Base-by-base conservation (phyloP, 2,888 invertebrate species). In the Drosophila multiciliata region DNA sequence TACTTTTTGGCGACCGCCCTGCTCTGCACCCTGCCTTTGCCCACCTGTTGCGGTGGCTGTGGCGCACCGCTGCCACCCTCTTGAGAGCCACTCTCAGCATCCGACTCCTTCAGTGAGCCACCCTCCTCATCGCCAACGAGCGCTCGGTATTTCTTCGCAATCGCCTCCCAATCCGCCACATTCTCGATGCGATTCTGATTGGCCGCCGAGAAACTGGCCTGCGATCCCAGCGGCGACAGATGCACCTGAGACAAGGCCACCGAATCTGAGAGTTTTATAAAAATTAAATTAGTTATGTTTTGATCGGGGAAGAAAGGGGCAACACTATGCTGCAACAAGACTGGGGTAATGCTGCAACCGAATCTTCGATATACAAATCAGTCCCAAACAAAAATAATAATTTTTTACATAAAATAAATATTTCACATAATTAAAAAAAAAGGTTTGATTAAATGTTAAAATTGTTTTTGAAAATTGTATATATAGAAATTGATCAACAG, bases 111-210 rank as follows among this genome's bases (percentile, higher is more conserved):
- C 6, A 93, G 78, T 1, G 93, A 93, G 15, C 92, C 91, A 2
- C 91, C 94, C 26, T 94, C 94, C 70, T 95, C 95, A 71, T 95
- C 94, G 94, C 96, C 96, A 77, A 95, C 94, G 12, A 98, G 94
- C 0, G 96, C 96, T 26, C 97, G 94, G 92, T 98, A 98, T 91
- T 97, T 98, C 93, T 97, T 97, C 29, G 98, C 96, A 68, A 98
- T 98, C 3, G 96, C 94, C 89, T 97, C 97, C 98, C 98, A 98
- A 92, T 98, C 98, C 2, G 97, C 97, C 9, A 98, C 97, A 89
- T 96, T 97, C 92, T 98, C 98, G 81, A 98, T 97, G 82, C 97
- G 95, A 54, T 96, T 96, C 58, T 95, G 95, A 75, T 94, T 94
- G 66, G 94, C 94, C 78, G 96, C 95, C 89, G 95, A 95, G 93